Percentiles rank a stretch among this genome's conserved stretches.
These are phyloP conservation scores for Nettapus auritus DNA, from an alignment of 2,113 vertebrate species.

Conservation along the genomic window DNA sequence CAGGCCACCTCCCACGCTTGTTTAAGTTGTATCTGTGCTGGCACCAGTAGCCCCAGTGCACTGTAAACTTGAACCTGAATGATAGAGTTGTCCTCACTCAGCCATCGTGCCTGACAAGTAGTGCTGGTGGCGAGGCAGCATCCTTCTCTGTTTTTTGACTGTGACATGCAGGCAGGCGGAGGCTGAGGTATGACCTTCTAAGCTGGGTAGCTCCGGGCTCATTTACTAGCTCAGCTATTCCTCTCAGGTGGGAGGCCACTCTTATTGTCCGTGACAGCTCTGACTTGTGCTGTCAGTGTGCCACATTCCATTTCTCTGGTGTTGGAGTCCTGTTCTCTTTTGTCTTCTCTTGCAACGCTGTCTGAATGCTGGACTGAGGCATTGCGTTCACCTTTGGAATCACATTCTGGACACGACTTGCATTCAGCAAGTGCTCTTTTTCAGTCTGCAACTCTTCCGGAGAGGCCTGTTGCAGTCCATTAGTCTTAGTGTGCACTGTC, in stretches of 20 bases:
- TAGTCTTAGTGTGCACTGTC: neutral
- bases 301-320: neutral
- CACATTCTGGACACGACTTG: rapidly evolving
- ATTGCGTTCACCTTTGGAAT: neutral
- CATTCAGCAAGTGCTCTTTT: neutral
- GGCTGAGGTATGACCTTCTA: neutral
- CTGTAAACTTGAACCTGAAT: neutral
- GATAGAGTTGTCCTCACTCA: neutral
- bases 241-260: neutral
- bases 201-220: neutral
- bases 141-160: neutral
- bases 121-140: neutral
- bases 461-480: neutral
- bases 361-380: neutral
- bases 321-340: neutral
- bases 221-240: neutral
- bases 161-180: neutral
- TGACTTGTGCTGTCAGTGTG: neutral
- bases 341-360: neutral
- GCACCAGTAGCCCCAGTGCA: too few relatives aligned
- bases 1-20: neutral
- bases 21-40: neutral
- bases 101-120: neutral
- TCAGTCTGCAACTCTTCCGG: neutral
- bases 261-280: neutral